These are phyloP conservation scores for Parthenolecanium corni DNA, from an alignment of 2,888 invertebrate genomes.

Conservation along the genomic window DNA sequence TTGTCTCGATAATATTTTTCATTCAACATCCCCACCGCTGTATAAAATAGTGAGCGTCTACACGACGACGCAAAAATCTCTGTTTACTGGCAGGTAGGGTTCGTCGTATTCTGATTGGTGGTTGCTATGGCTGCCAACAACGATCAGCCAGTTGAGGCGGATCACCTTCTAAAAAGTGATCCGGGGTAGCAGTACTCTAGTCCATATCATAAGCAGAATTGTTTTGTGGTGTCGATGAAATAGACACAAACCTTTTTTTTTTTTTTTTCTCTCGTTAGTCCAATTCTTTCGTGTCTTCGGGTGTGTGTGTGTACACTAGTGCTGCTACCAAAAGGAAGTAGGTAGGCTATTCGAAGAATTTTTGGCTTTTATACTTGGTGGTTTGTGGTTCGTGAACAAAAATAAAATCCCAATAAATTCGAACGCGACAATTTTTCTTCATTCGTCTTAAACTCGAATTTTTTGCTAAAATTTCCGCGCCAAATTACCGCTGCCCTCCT, in stretches of 20 bases:
- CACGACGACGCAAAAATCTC: constrained; percentile 31
- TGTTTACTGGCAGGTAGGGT: constrained; percentile 32
- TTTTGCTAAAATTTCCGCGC: no score
- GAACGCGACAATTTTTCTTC: no score
- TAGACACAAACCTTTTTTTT: neutral
- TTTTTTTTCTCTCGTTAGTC: neutral
- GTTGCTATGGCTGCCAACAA: constrained; percentile 40
- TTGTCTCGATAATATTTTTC: neutral
- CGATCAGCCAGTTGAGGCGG: constrained; percentile 33
- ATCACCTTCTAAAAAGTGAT: constrained; percentile 33
- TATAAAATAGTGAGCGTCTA: no score
- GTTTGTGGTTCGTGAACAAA: no score
- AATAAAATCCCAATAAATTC: no score
- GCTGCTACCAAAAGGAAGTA: no score
- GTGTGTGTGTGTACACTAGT: no score
- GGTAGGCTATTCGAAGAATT: no score
- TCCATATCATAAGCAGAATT: constrained; percentile 26
- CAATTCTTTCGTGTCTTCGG: no score
- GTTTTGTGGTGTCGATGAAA: constrained; percentile 20
- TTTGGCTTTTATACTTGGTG: no score
- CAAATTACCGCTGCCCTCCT: no score
- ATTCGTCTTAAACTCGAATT: no score
- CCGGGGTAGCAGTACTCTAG: constrained; percentile 30
- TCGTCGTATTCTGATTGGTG: constrained; percentile 36
- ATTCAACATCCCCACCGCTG: constrained; percentile 30